These are phyloP conservation scores for Chionis minor DNA, from an alignment of 2,113 vertebrate species.

Conservation along the genomic window DNA sequence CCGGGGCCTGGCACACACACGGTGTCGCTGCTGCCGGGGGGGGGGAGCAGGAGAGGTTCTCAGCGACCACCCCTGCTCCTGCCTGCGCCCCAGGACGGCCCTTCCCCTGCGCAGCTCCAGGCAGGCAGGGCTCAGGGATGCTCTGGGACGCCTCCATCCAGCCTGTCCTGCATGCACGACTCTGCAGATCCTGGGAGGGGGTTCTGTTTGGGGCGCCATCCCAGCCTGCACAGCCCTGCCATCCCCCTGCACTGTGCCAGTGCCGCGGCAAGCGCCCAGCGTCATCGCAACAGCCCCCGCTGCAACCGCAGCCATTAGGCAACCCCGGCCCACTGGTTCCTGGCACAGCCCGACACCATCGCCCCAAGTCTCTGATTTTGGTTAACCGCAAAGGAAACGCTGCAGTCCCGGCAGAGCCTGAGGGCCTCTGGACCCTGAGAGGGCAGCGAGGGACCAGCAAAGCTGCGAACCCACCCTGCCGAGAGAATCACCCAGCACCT, in stretches of 20 bases:
- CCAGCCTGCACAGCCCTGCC: not conserved
- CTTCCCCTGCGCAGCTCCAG: rapidly evolving
- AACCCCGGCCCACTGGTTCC: not conserved
- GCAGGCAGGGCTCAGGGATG: not conserved
- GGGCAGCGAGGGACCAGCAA: rapidly evolving
- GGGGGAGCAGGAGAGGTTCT: too few species aligned
- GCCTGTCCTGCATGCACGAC: rapidly evolving
- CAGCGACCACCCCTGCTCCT: not conserved
- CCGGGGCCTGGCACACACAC: not conserved
- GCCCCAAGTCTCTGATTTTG: not conserved
- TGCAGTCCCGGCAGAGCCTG: not conserved
- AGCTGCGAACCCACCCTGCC: not conserved
- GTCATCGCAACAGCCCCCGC: not conserved
- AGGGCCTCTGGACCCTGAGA: not conserved
- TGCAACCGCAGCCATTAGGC: not conserved
- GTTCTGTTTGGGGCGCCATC: not conserved
- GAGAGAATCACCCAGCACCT: not conserved
- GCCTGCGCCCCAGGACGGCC: rapidly evolving
- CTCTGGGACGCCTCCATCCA: not conserved
- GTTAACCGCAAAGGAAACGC: slow-evolving; percentile 62
- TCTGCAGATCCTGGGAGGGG: rapidly evolving
- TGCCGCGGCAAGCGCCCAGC: too few species aligned
- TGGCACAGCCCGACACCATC: not conserved
- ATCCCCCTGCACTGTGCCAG: rapidly evolving
- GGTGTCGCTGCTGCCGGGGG: not conserved